Base-by-base conservation (phyloP, 37 sponge, comb jelly and placozoan genomes). In the Crambe crambe region DNA sequence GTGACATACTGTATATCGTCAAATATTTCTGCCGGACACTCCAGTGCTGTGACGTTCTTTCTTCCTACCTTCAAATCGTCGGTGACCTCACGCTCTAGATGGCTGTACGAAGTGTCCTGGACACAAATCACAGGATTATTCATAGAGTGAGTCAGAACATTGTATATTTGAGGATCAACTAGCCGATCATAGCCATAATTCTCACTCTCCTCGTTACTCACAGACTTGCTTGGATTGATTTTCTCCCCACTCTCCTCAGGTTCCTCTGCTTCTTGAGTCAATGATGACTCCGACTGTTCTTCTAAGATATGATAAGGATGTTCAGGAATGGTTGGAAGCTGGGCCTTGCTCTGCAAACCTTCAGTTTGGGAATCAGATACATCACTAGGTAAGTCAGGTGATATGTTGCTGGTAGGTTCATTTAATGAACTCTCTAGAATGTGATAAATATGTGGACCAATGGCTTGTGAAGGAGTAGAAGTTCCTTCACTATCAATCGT, bases 231-330 rank as follows among this genome's bases (percentile, higher is more conserved):
- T n/a, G n/a, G n/a, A n/a, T n/a, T n/a, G n/a, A n/a, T n/a, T n/a
- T n/a, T n/a, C n/a, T n/a, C n/a, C n/a, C n/a, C n/a, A n/a, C n/a
- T n/a, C n/a, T n/a, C n/a, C n/a, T n/a, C n/a, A n/a, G n/a, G n/a
- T 47, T 47, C 51, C 6, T 6, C 6, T 47, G 51, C 12, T 47
- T 47, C 51, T 47, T 12, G 10, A 47, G 6, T 12, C 6, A 47
- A 47, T 47, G 51, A 12, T 47, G 12, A 6, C 12, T 6, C 12
- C 6, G 51, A 15, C 6, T 6, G 35, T 65, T 31, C 35, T 32
- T 65, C 66, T 34, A 65, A 65, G 31, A 30, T 65, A 30, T 65
- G 34, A 31, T 65, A 60, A n/a, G 61, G 31, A 9, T 65, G 66
- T 32, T 65, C 51, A 47, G 51, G 12, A 12, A 47, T 47, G 12